These are phyloP conservation scores for Thalpophila matura DNA, from an alignment of 2,888 invertebrate species.

Conservation along the genomic window DNA sequence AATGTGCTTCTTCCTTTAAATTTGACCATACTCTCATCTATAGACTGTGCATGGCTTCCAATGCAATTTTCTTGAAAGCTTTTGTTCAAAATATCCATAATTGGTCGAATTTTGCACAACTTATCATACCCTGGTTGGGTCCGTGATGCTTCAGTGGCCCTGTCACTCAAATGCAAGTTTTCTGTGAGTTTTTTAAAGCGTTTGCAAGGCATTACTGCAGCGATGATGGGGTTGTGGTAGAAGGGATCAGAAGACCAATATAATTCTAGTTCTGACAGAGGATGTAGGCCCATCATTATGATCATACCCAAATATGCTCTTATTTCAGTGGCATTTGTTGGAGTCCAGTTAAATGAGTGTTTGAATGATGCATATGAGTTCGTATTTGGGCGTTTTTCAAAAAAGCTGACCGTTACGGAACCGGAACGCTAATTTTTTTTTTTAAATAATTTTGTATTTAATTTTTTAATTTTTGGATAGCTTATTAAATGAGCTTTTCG, in stretches of 20 bases:
- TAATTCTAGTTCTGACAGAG: constrained; percentile 34
- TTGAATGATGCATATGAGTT: constrained; percentile 18
- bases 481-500: no score
- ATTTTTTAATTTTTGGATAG: no score
- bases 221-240: constrained; percentile 19
- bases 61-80: constrained; percentile 14
- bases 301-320: constrained; percentile 47
- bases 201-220: constrained; percentile 21
- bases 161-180: constrained; percentile 38
- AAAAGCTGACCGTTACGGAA: no score
- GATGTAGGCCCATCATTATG: constrained; percentile 45
- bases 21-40: constrained; percentile 33
- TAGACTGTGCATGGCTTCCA: constrained; percentile 3
- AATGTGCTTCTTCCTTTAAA: constrained; percentile 25
- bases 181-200: constrained; percentile 39
- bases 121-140: constrained; percentile 17
- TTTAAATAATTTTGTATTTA: no score
- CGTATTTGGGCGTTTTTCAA: no score
- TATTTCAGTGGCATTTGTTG: constrained; percentile 20
- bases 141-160: constrained; percentile 12
- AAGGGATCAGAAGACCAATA: constrained; percentile 49
- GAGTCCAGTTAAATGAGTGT: constrained; percentile 15
- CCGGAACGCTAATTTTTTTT: no score
- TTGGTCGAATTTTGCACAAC: constrained; percentile 23
- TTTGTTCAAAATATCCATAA: constrained; percentile 17